These are phyloP conservation scores for Melopsittacus undulatus DNA, from an alignment of 2,797 vertebrate species.

Conservation along the genomic window DNA sequence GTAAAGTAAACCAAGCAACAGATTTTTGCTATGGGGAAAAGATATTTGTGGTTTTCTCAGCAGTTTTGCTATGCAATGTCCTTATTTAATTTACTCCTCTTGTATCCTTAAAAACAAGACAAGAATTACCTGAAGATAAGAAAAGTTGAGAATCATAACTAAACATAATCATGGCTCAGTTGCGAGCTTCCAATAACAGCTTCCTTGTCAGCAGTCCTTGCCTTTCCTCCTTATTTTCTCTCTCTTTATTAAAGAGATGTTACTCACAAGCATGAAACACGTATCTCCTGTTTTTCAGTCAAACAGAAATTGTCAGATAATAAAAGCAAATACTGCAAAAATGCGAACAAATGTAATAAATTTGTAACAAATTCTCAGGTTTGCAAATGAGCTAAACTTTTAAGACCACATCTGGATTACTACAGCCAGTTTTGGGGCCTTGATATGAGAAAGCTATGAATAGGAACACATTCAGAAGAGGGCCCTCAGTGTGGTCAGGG, in stretches of 20 bases:
- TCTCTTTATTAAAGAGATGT: neutral
- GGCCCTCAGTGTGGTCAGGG: neutral
- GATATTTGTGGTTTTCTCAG: slow-evolving; percentile 10
- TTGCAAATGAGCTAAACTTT: neutral
- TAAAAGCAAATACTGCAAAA: neutral
- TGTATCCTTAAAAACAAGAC: neutral
- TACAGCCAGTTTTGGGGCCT: neutral
- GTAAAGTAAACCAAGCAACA: slow-evolving; percentile 4
- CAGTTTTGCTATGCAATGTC: neutral
- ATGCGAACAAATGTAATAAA: neutral
- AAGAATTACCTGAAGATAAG: slow-evolving; percentile 33
- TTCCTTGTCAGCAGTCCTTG: neutral
- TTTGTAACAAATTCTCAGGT: neutral
- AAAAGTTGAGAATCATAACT: neutral
- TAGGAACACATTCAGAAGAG: neutral
- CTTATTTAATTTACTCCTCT: slow-evolving; percentile 27
- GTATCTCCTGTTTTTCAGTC: neutral
- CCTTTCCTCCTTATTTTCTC: neutral
- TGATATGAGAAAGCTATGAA: neutral
- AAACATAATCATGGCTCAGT: neutral
- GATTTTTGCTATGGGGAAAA: slow-evolving; percentile 21
- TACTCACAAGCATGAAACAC: neutral
- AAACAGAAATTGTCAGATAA: neutral
- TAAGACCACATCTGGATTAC: neutral
- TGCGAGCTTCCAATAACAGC: neutral